phyloP scores from a whole-genome alignment of 2,888 invertebrate species.

The Tridacna crocea region DNA sequence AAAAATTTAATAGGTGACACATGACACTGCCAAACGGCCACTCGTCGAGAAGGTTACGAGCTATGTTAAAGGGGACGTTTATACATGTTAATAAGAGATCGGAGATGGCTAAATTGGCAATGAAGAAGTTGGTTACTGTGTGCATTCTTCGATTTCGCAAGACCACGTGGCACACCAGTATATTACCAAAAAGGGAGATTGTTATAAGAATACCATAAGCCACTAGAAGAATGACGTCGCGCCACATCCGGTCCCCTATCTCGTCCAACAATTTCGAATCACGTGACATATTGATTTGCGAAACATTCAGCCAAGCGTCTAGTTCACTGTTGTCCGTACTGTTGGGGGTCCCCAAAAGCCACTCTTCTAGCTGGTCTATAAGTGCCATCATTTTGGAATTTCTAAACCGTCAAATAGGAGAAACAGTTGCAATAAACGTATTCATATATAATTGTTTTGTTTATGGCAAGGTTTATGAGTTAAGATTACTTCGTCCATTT shows the following conservation, averaged over 20 bases:
- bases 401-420: background rate
- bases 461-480: background rate
- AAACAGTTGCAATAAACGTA: background rate
- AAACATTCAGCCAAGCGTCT: constrained; percentile 25
- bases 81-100: constrained; percentile 80
- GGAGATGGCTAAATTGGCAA: constrained; percentile 79
- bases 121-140: constrained; percentile 81
- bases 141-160: constrained; percentile 77
- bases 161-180: constrained; percentile 80
- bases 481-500: background rate
- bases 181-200: constrained; percentile 78
- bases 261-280: constrained; percentile 24
- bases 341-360: constrained; percentile 33
- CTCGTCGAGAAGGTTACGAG: constrained; percentile 82
- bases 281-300: constrained; percentile 23
- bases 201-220: constrained; percentile 72
- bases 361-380: constrained; percentile 39
- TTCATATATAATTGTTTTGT: background rate
- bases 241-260: background rate
- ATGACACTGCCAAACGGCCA: constrained; percentile 85
- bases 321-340: constrained; percentile 34
- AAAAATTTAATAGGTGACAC: constrained; percentile 84
- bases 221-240: constrained; percentile 60
- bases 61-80: constrained; percentile 85
- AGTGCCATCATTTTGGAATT: constrained; percentile 31